Evolutionary conservation across 2,888 invertebrate species (phyloP).

Genomic region (Podotricha telesiphe): DNA sequence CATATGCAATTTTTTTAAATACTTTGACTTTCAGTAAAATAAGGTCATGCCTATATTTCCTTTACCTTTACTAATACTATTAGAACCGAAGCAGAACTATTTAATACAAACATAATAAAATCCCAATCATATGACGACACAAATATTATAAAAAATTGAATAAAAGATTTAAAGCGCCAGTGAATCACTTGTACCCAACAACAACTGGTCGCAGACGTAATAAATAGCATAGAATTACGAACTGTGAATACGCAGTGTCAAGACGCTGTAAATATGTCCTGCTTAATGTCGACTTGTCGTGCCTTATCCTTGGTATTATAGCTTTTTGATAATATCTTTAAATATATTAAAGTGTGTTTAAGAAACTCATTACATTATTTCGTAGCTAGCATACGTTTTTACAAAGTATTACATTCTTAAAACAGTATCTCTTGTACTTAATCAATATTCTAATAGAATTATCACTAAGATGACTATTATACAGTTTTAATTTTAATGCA

Average conservation of each 20-base stretch:
- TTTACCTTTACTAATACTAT: too few relatives aligned
- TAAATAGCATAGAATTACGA: slow-evolving; percentile 62
- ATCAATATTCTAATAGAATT: neutral
- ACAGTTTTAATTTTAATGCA: too few relatives aligned
- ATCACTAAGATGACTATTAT: too few relatives aligned
- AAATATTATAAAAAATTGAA: neutral
- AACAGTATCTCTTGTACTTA: neutral
- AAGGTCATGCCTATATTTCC: too few relatives aligned
- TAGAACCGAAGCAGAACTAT: too few relatives aligned
- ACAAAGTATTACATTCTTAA: neutral
- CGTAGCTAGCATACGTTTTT: neutral
- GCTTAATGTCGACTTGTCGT: slow-evolving; percentile 41
- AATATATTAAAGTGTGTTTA: slow-evolving; percentile 1
- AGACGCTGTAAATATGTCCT: slow-evolving; percentile 51
- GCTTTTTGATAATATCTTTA: slow-evolving; percentile 35
- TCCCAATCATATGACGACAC: neutral
- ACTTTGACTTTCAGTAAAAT: neutral
- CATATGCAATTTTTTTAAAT: neutral
- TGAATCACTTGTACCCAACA: slow-evolving; percentile 27
- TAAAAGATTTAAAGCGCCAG: neutral
- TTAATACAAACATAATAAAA: neutral
- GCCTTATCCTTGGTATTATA: slow-evolving; percentile 36
- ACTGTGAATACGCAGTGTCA: slow-evolving; percentile 57
- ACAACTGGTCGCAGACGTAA: slow-evolving; percentile 47
- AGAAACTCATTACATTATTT: neutral